These are phyloP conservation scores for Lindbergichthys nudifrons DNA, from an alignment of 2,797 vertebrate species.

Conservation along the genomic window DNA sequence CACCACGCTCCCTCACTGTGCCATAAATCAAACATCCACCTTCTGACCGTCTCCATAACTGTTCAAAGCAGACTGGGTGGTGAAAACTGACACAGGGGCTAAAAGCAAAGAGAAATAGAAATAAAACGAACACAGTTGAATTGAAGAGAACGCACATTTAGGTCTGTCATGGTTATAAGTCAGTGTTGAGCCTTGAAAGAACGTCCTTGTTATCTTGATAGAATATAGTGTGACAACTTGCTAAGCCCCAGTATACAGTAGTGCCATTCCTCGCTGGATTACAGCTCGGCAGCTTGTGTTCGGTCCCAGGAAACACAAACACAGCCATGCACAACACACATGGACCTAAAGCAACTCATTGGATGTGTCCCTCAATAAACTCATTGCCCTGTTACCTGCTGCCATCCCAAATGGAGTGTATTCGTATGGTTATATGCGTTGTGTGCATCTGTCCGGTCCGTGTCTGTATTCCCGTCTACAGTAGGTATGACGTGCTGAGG, in stretches of 20 bases:
- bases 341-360: constrained; percentile 20
- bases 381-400: background rate
- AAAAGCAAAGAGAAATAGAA: background rate
- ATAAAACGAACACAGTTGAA: background rate
- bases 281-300: constrained; percentile 36
- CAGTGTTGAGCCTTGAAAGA: constrained; percentile 23
- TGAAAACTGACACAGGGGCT: constrained; percentile 38
- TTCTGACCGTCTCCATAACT: constrained; percentile 38
- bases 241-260: constrained; percentile 51
- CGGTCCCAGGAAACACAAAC: constrained; percentile 7
- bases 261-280: constrained; percentile 62
- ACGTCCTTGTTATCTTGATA: constrained; percentile 48
- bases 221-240: constrained; percentile 52
- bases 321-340: constrained; percentile 14
- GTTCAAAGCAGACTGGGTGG: constrained; percentile 10
- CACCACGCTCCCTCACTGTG: constrained; percentile 23
- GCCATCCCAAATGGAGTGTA: no score
- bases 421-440: background rate
- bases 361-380: constrained; percentile 22
- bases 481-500: background rate
- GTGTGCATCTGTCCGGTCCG: background rate
- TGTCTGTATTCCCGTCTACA: constrained; percentile 1
- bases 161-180: constrained; percentile 29
- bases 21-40: constrained; percentile 52
- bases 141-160: background rate